A percentile compares a stretch with the other conserved stretches of the same genome.
These are phyloP conservation scores for Oreotrochilus melanogaster DNA, from an alignment of 2,113 vertebrate genomes.

Conservation along the genomic window DNA sequence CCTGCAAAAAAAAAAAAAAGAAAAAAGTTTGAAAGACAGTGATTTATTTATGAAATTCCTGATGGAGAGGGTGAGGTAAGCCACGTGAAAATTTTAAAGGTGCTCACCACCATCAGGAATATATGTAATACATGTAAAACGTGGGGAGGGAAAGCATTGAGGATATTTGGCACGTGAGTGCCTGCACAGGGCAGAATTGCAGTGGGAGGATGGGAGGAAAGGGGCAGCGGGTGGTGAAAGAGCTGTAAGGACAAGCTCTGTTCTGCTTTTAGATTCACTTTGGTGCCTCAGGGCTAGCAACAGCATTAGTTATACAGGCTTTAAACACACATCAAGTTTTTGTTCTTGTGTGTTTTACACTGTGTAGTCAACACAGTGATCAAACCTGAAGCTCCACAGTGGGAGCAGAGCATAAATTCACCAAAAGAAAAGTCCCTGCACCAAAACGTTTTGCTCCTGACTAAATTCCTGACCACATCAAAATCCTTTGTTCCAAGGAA, in stretches of 20 bases:
- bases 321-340: not conserved
- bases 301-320: not conserved
- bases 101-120: not conserved
- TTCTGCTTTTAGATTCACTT: not conserved
- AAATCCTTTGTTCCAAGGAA: not conserved
- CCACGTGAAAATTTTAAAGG: slow-evolving; percentile 30
- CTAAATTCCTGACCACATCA: not conserved
- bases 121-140: not conserved
- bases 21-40: slow-evolving; percentile 61
- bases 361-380: not conserved
- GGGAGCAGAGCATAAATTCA: not conserved
- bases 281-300: not conserved
- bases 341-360: not conserved
- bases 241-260: not conserved
- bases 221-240: not conserved
- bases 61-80: slow-evolving; percentile 49
- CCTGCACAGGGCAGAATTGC: not conserved
- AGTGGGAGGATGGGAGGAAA: not conserved
- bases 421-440: not conserved
- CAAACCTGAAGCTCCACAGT: not conserved
- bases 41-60: slow-evolving; percentile 73
- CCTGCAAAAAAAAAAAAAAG: slow-evolving; percentile 19
- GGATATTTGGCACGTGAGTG: not conserved
- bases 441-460: not conserved
- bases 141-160: not conserved